Evolutionary conservation across 2,797 vertebrate species (phyloP).

Genomic region (Takifugu rubripes): DNA sequence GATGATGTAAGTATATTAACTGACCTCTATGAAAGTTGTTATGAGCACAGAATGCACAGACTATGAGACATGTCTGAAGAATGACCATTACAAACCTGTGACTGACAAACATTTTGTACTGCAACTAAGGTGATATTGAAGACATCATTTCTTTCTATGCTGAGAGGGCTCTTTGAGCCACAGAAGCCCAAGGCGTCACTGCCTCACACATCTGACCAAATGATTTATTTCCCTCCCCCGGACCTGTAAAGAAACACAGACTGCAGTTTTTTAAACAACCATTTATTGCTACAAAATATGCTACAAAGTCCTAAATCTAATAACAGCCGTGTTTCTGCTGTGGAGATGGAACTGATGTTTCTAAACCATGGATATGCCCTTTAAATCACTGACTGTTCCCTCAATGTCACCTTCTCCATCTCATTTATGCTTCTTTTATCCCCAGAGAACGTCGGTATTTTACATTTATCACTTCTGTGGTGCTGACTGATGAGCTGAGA

Average conservation of each 20-base stretch:
- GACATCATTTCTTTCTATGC: conserved; percentile 10
- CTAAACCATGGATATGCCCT: not conserved
- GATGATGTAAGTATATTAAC: too few species aligned
- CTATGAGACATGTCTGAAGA: too few species aligned
- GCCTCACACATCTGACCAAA: conserved; percentile 25
- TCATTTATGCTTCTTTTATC: not conserved
- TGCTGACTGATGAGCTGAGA: conserved; percentile 18
- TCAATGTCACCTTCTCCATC: conserved; percentile 4
- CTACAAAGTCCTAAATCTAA: conserved; percentile 12
- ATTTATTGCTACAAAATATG: conserved; percentile 54
- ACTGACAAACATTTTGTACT: too few species aligned
- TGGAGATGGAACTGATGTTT: not conserved
- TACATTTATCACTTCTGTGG: conserved; percentile 30
- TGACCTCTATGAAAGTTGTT: too few species aligned
- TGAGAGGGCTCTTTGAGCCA: conserved; percentile 45
- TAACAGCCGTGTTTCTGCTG: not conserved
- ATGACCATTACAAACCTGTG: too few species aligned
- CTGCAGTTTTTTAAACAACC: conserved; percentile 42
- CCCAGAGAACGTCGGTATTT: conserved; percentile 17
- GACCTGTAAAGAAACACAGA: conserved; percentile 37
- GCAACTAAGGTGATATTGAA: too few species aligned
- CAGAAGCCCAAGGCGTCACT: conserved; percentile 10
- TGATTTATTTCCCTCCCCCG: conserved; percentile 52
- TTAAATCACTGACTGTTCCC: conserved; percentile 5
- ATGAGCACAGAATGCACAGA: too few species aligned